Percentiles rank a stretch among this genome's conserved stretches.
Conservation (phyloP, 2,113 vertebrate genomes). For the Protobothrops flavoviridis region DNA sequence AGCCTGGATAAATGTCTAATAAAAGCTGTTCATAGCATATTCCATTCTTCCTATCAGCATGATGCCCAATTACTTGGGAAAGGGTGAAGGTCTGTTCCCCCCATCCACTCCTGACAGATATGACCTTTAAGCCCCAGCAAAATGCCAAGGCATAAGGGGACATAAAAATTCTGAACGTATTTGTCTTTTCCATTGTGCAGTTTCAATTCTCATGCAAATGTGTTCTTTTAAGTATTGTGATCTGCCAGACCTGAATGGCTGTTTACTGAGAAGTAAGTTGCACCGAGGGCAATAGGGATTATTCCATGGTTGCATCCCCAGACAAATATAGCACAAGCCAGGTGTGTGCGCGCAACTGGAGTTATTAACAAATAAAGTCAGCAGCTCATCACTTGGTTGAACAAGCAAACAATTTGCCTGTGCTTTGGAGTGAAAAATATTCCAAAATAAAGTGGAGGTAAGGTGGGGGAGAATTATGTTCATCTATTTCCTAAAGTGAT, state of each 20-base stretch:
- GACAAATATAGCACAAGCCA: not conserved
- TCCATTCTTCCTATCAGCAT: conserved; percentile 71
- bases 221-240: conserved; percentile 50
- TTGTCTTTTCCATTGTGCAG: conserved; percentile 54
- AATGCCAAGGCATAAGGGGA: conserved; percentile 58
- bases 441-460: not conserved
- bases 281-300: not conserved
- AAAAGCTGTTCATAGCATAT: conserved; percentile 54
- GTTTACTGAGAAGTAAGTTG: not conserved
- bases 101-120: conserved; percentile 65
- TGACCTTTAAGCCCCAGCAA: conserved; percentile 75
- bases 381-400: not conserved
- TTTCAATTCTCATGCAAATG: conserved; percentile 50
- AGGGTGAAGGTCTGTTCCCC: conserved; percentile 71
- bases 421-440: not conserved
- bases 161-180: conserved; percentile 59
- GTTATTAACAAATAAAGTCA: not conserved
- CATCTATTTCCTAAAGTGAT: not conserved
- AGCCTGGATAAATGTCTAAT: conserved; percentile 45
- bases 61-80: conserved; percentile 74
- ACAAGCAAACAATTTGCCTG: not conserved
- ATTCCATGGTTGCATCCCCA: not conserved
- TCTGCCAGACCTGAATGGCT: not conserved
- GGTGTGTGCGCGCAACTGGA: not conserved
- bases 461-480: not conserved